Evolutionary conservation across 2,888 invertebrate genomes (phyloP).

Genomic region (Asteroscopus sphinx): DNA sequence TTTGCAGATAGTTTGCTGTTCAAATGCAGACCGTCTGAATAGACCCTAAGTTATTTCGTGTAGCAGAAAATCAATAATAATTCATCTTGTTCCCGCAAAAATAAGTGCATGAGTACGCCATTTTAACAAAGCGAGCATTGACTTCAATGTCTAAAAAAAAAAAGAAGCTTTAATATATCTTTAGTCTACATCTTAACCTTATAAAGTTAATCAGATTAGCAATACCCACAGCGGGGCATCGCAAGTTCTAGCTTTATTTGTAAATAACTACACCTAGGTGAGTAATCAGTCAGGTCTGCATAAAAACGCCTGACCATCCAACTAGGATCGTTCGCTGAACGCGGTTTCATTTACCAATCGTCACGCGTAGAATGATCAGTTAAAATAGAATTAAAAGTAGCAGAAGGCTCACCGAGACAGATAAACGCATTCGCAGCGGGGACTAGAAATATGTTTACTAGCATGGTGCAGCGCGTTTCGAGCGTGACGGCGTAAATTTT

Average conservation of each 20-base stretch:
- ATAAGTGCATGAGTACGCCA: too few species aligned
- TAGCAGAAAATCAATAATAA: too few species aligned
- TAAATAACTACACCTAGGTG: constrained; percentile 50
- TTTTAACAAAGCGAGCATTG: too few species aligned
- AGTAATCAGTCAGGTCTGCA: constrained; percentile 42
- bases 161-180: neutral
- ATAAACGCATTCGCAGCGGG: too few species aligned
- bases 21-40: too few species aligned
- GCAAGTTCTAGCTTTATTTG: constrained; percentile 47
- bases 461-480: too few species aligned
- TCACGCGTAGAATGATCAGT: constrained; percentile 58
- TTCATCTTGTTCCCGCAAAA: too few species aligned
- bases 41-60: too few species aligned
- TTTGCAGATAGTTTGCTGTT: too few species aligned
- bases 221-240: neutral
- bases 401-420: constrained; percentile 43
- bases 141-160: too few species aligned
- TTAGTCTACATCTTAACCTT: neutral
- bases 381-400: neutral
- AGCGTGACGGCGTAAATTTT: too few species aligned
- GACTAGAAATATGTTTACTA: too few species aligned
- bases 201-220: constrained; percentile 2
- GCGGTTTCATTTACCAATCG: constrained; percentile 60
- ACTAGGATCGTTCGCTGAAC: constrained; percentile 45
- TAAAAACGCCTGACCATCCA: constrained; percentile 49